phyloP scores from a whole-genome alignment of 2,888 invertebrate species.

The Creontiades dilutus region DNA sequence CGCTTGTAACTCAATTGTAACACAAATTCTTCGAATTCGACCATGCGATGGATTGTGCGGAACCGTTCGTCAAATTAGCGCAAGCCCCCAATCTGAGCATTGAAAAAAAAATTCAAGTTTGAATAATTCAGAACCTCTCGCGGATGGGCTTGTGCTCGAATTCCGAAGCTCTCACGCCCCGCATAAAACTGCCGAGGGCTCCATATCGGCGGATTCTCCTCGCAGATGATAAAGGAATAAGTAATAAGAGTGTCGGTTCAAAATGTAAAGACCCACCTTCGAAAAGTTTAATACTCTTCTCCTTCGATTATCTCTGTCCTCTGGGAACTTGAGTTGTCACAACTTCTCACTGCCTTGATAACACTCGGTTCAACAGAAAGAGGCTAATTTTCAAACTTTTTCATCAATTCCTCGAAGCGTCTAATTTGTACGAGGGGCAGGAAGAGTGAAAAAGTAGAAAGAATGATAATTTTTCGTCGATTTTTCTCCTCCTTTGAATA shows the following conservation, averaged over 20 bases:
- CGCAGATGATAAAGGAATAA: slow-evolving; percentile 11
- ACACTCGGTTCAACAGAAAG: background rate
- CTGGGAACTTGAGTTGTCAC: background rate
- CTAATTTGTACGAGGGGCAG: background rate
- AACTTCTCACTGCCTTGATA: background rate
- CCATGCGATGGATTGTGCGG: too few species aligned
- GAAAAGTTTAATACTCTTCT: background rate
- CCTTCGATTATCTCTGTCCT: background rate
- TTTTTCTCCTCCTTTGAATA: too few species aligned
- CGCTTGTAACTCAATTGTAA: too few species aligned
- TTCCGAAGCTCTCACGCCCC: background rate
- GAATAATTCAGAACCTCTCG: slow-evolving; percentile 15
- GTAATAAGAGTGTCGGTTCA: slow-evolving; percentile 7
- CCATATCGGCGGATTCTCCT: background rate
- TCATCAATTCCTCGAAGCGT: background rate
- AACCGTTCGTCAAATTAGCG: too few species aligned
- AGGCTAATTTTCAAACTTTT: background rate
- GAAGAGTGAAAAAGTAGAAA: background rate
- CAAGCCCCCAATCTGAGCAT: too few species aligned
- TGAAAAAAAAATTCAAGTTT: background rate
- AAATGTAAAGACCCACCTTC: background rate
- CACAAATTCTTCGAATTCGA: too few species aligned
- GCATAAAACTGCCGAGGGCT: background rate
- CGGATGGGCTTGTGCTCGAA: slow-evolving; percentile 20
- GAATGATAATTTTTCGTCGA: background rate